phyloP scores from a whole-genome alignment of 2,797 vertebrate genomes.

The Percopsis omiscomaycus region DNA sequence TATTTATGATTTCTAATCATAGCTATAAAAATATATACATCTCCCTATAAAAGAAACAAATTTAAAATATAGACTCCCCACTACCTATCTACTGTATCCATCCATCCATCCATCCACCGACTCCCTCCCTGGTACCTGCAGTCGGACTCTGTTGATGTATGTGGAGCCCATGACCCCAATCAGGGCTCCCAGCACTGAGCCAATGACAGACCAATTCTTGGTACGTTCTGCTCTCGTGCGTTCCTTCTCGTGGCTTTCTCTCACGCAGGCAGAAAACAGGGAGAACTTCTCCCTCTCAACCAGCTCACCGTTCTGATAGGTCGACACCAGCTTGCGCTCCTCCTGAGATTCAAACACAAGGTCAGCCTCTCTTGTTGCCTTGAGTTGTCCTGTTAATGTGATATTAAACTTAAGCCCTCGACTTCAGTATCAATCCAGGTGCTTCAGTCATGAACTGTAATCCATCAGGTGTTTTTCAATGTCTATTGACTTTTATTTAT shows the following conservation, averaged over 20 bases:
- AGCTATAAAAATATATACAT: too few relatives aligned
- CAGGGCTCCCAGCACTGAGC: constrained; percentile 90
- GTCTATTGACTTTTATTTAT: too few relatives aligned
- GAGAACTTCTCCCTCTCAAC: constrained; percentile 90
- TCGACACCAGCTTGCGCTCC: constrained; percentile 85
- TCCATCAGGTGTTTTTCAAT: too few relatives aligned
- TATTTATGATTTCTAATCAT: too few relatives aligned
- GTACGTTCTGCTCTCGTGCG: constrained; percentile 90
- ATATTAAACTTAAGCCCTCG: neutral
- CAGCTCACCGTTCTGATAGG: constrained; percentile 82
- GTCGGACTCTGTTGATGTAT: constrained; percentile 91
- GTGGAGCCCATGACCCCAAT: constrained; percentile 97
- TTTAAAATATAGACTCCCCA: too few relatives aligned
- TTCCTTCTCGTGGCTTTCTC: constrained; percentile 96
- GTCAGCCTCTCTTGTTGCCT: neutral
- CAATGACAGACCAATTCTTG: constrained; percentile 97
- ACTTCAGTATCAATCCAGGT: too few relatives aligned
- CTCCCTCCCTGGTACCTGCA: constrained; percentile 65
- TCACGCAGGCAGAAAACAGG: constrained; percentile 89
- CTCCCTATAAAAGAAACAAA: too few relatives aligned
- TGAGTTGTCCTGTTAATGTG: neutral
- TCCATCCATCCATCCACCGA: too few relatives aligned
- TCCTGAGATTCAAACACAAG: constrained; percentile 75
- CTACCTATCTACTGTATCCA: too few relatives aligned
- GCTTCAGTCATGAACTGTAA: too few relatives aligned